Conservation (phyloP, 2,113 vertebrate genomes). For the Riparia riparia region DNA sequence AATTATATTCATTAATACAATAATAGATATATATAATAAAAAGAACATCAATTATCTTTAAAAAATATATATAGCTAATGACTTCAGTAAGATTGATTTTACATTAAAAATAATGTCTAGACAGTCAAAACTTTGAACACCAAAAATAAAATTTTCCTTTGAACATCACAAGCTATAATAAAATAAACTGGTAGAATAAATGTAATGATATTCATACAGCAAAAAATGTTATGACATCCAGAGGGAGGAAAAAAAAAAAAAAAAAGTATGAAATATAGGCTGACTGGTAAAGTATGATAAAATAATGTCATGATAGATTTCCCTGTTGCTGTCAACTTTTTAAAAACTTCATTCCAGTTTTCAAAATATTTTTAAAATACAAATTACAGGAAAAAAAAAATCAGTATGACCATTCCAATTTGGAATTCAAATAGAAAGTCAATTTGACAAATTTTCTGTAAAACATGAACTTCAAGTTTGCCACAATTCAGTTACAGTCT, state of each 20-base stretch:
- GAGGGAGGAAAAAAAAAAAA: neutral
- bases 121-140: neutral
- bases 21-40: neutral
- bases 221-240: neutral
- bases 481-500: neutral
- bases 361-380: neutral
- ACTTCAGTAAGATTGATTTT: neutral
- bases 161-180: neutral
- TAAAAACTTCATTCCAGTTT: neutral
- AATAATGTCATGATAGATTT: neutral
- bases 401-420: neutral
- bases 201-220: neutral
- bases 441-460: neutral
- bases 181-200: neutral
- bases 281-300: neutral
- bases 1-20: constrained; percentile 46
- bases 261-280: neutral
- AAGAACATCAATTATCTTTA: neutral
- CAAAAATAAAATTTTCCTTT: neutral
- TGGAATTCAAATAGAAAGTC: neutral
- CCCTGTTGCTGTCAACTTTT: neutral
- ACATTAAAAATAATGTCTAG: neutral
- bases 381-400: neutral
- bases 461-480: neutral
- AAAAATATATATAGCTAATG: neutral